Conservation (phyloP, 2,113 vertebrate genomes). For the Galemys pyrenaicus region DNA sequence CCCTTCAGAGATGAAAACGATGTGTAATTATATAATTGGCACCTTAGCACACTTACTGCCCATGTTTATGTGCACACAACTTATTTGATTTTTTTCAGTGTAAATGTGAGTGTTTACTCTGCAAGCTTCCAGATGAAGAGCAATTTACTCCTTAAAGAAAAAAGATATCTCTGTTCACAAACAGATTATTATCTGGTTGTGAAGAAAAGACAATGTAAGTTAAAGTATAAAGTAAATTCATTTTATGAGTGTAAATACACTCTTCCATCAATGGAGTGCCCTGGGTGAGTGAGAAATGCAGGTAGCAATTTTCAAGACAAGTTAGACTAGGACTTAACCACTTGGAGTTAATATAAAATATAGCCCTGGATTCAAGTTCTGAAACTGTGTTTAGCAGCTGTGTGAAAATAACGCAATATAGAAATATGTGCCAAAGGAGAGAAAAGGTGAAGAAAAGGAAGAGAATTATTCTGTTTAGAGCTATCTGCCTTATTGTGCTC, state of each 20-base stretch:
- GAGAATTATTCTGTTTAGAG: neutral
- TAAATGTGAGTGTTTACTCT: slow-evolving; percentile 22
- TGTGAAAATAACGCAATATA: neutral
- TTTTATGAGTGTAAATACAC: neutral
- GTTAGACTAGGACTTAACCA: neutral
- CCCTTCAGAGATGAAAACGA: neutral
- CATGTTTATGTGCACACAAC: neutral
- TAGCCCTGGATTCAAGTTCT: neutral
- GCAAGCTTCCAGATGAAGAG: neutral
- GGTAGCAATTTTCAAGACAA: neutral
- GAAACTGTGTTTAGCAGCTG: neutral
- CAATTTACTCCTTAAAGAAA: neutral
- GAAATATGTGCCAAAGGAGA: neutral
- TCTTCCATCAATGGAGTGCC: neutral
- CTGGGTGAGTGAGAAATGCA: neutral
- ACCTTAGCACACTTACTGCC: neutral
- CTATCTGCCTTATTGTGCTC: neutral
- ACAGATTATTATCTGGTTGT: slow-evolving; percentile 54
- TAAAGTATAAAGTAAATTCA: neutral
- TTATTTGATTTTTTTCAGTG: neutral
- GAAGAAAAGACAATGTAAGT: neutral
- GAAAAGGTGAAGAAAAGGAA: neutral
- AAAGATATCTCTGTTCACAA: slow-evolving; percentile 61
- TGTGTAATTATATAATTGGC: neutral
- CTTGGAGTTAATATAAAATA: slow-evolving; percentile 4